Conservation (phyloP, 2,888 invertebrate genomes). For the Drosophila algonquin region DNA sequence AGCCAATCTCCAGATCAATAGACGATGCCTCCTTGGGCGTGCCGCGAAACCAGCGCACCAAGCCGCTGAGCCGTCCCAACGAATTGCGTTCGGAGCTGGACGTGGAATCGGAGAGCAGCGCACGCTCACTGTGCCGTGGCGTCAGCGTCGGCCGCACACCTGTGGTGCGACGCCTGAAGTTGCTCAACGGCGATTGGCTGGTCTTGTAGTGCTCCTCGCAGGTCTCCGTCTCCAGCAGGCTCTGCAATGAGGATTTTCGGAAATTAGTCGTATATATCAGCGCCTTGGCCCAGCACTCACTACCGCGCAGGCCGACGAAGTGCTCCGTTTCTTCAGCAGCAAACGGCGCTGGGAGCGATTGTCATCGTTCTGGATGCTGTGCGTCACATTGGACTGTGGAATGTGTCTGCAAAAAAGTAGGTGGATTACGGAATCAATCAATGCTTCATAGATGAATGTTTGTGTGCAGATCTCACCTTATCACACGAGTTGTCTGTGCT, state of each 20-base stretch:
- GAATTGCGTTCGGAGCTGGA: slow-evolving; percentile 84
- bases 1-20: slow-evolving; percentile 85
- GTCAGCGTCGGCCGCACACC: slow-evolving; percentile 87
- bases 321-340: slow-evolving; percentile 94
- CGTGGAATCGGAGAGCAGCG: slow-evolving; percentile 86
- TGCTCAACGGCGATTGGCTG: slow-evolving; percentile 91
- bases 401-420: slow-evolving; percentile 86
- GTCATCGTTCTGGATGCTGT: slow-evolving; percentile 88
- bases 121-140: slow-evolving; percentile 92
- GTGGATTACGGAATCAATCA: background rate
- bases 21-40: slow-evolving; percentile 85
- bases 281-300: slow-evolving; percentile 79
- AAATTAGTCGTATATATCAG: background rate
- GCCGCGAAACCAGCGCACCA: slow-evolving; percentile 88
- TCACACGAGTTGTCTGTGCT: slow-evolving; percentile 93
- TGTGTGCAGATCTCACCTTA: slow-evolving; percentile 86
- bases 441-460: background rate
- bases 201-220: slow-evolving; percentile 89
- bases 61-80: slow-evolving; percentile 88
- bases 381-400: slow-evolving; percentile 87
- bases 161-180: slow-evolving; percentile 87
- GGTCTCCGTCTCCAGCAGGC: slow-evolving; percentile 91
- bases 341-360: slow-evolving; percentile 91
- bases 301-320: slow-evolving; percentile 94
- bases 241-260: slow-evolving; percentile 85